Conservation (phyloP, 2,888 invertebrate genomes). For the Noctua janthina region DNA sequence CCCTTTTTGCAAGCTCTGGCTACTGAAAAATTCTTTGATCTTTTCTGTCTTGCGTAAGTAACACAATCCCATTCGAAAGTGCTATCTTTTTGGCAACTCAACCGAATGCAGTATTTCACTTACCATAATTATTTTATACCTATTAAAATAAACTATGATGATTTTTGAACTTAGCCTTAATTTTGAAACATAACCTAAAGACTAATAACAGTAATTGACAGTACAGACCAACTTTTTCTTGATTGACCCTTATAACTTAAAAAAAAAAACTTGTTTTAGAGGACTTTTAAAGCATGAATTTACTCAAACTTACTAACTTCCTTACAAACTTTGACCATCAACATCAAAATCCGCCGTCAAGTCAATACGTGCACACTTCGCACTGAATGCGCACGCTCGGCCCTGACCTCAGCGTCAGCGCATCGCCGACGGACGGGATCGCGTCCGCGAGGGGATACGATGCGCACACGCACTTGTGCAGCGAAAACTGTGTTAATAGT, state of each 20-base stretch:
- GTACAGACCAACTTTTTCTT: neutral
- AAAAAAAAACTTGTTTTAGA: neutral
- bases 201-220: neutral
- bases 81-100: neutral
- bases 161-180: neutral
- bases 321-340: neutral
- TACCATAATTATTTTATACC: neutral
- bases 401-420: slow-evolving; percentile 74
- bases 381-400: slow-evolving; percentile 58
- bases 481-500: slow-evolving; percentile 41
- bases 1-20: slow-evolving; percentile 2
- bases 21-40: slow-evolving; percentile 2
- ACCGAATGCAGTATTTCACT: neutral
- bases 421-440: slow-evolving; percentile 62
- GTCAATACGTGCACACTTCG: slow-evolving; percentile 14
- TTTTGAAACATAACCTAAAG: neutral
- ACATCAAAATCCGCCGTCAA: slow-evolving; percentile 17
- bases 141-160: neutral
- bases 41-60: neutral
- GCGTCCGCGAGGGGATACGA: slow-evolving; percentile 56
- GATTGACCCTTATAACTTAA: neutral
- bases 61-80: neutral
- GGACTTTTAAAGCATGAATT: neutral
- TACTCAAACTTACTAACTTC: neutral
- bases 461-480: slow-evolving; percentile 44